Conservation (phyloP, 1,140 invertebrate genomes). For the Drosophila watanabei region DNA sequence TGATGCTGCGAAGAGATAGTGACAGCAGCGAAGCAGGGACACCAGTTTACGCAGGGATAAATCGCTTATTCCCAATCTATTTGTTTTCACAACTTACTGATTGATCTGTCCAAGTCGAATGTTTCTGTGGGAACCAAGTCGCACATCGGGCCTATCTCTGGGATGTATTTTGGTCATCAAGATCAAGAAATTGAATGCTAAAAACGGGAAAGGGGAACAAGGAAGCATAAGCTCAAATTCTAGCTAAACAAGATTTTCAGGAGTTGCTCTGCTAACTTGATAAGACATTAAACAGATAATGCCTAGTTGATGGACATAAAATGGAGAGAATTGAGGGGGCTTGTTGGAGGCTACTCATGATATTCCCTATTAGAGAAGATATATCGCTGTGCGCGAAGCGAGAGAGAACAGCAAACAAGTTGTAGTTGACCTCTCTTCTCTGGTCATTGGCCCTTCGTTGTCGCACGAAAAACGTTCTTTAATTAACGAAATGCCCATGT, state of each 20-base stretch:
- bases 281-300: no score
- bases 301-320: no score
- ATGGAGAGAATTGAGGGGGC: background rate
- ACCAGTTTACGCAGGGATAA: slow-evolving; percentile 10
- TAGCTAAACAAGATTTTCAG: no score
- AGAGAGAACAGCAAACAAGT: slow-evolving; percentile 27
- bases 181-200: background rate
- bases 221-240: no score
- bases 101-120: background rate
- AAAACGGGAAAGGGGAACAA: no score
- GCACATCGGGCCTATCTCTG: background rate
- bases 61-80: slow-evolving; percentile 12
- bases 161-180: background rate
- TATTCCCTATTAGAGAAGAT: background rate
- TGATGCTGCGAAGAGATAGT: slow-evolving; percentile 19
- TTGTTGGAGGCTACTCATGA: background rate
- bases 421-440: slow-evolving; percentile 46
- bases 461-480: slow-evolving; percentile 44
- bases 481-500: slow-evolving; percentile 47
- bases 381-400: background rate
- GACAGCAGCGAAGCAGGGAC: background rate
- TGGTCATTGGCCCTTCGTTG: slow-evolving; percentile 56
- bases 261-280: no score
- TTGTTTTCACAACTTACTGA: background rate
- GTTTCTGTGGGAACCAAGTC: background rate